A percentile compares a stretch with the other conserved stretches of the same genome.
These are phyloP conservation scores for Melanchra persicariae DNA, from an alignment of 2,888 invertebrate genomes.

Conservation along the genomic window DNA sequence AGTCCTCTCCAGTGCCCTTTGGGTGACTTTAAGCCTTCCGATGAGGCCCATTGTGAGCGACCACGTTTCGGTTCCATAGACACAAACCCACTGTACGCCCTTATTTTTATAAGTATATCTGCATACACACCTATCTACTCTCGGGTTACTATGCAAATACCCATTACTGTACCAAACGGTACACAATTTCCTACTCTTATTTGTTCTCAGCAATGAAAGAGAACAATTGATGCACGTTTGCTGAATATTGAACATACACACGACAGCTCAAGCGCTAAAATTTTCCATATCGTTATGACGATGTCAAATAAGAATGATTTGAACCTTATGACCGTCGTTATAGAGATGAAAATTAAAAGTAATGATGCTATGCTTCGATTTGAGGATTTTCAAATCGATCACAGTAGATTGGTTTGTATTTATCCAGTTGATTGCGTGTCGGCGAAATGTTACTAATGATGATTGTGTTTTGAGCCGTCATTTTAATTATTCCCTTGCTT, in stretches of 20 bases:
- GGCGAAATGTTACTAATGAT: slow-evolving; percentile 57
- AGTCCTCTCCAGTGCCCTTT: no score
- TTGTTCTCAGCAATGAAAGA: slow-evolving; percentile 28
- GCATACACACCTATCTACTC: background rate
- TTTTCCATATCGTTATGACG: slow-evolving; percentile 34
- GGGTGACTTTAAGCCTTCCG: no score
- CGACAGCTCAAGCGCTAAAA: slow-evolving; percentile 38
- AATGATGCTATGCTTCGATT: slow-evolving; percentile 44
- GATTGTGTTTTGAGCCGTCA: slow-evolving; percentile 52
- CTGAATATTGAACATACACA: slow-evolving; percentile 42
- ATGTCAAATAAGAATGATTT: slow-evolving; percentile 10
- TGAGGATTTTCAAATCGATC: slow-evolving; percentile 63
- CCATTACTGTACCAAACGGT: background rate
- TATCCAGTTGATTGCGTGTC: slow-evolving; percentile 63
- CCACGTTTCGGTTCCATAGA: no score
- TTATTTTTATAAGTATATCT: background rate
- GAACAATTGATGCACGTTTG: slow-evolving; percentile 49
- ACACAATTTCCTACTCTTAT: slow-evolving; percentile 12
- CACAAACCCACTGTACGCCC: no score
- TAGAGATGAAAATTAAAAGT: slow-evolving; percentile 32
- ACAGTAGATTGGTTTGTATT: slow-evolving; percentile 61
- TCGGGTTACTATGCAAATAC: background rate
- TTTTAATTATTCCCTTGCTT: slow-evolving; percentile 39
- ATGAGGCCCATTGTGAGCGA: no score
- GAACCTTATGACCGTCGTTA: slow-evolving; percentile 17